Conservation (phyloP, 2,888 invertebrate genomes). For the Invenusta paracnida region DNA sequence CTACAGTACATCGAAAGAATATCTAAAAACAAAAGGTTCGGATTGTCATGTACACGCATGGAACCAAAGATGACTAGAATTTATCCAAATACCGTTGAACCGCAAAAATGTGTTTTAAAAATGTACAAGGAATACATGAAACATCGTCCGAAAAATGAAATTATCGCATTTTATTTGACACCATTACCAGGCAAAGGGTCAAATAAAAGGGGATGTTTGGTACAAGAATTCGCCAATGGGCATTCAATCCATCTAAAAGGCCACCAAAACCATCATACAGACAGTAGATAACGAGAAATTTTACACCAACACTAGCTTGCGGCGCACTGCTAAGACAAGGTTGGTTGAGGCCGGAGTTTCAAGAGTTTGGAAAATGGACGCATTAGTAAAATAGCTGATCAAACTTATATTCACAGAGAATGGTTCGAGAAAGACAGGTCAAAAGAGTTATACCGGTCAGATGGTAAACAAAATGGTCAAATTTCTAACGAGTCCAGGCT, state of each 20-base stretch:
- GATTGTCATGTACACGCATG: constrained; percentile 5
- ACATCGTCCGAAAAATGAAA: background rate
- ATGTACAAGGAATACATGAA: background rate
- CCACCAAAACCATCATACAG: background rate
- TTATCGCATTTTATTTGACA: background rate
- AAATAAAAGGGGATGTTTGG: background rate
- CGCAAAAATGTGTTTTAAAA: constrained; percentile 7
- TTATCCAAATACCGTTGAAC: background rate
- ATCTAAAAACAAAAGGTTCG: background rate
- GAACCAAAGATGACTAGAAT: background rate
- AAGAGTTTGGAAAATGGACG: background rate
- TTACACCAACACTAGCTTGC: background rate
- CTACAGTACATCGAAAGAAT: background rate
- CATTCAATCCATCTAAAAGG: background rate
- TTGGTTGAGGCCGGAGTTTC: background rate
- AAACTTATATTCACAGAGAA: constrained; percentile 14
- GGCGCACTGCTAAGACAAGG: background rate
- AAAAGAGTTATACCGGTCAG: background rate
- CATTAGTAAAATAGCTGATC: background rate
- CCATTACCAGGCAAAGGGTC: background rate
- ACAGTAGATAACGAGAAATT: background rate
- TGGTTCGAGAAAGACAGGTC: background rate
- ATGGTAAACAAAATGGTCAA: background rate
- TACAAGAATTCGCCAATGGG: background rate
- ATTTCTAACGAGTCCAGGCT: background rate